Base-by-base conservation (phyloP, 2,888 invertebrate species). In the Meghimatium bilineatum region DNA sequence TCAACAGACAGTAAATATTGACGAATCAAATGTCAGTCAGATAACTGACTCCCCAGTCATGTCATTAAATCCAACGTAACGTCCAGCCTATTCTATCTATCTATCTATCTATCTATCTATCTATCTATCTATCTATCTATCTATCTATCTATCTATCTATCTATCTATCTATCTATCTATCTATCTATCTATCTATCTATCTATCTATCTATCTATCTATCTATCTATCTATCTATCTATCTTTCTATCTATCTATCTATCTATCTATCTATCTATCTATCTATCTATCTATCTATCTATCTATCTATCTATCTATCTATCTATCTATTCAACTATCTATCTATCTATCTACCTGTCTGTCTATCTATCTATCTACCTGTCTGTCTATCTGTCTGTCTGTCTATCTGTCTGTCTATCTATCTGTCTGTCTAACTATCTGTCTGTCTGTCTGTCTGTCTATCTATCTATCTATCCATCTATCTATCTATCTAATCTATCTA, bases 21-120 rank as follows among this genome's bases (percentile, higher is more conserved):
- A 63, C 63, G 23, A 63, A 63, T 63, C 63, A 63, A 8, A 63
- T 23, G 5, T 10, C 60, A 60, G 10, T 26, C 60, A 17, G 17
- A 26, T 23, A 23, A 60, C 26, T 60, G 5, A 23, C 20, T 60
- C 60, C 23, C 5, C 60, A 17, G 60, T 23, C 5, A 14, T 20
- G 14, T 26, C 49, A 49, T 12, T 49, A 12, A 49, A 49, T 49
- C 8, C 17, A 10, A 60, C 60, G 12, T 60, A 26, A 60, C 60
- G 20, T 60, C 23, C 60, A 60, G 5, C 60, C 10, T 60, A 5
- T 26, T 76, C 75, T 52, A 76, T 76, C 32, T 56, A 49, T 76
- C 75, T 52, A 76, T 76, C 52, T 52, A 49, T 76, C 52, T 76
- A 76, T 76, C 52, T 29, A 49, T 76, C 56, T 76, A 49, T 72